phyloP scores from a whole-genome alignment of 2,797 vertebrate genomes.

The Pelodytes ibericus region DNA sequence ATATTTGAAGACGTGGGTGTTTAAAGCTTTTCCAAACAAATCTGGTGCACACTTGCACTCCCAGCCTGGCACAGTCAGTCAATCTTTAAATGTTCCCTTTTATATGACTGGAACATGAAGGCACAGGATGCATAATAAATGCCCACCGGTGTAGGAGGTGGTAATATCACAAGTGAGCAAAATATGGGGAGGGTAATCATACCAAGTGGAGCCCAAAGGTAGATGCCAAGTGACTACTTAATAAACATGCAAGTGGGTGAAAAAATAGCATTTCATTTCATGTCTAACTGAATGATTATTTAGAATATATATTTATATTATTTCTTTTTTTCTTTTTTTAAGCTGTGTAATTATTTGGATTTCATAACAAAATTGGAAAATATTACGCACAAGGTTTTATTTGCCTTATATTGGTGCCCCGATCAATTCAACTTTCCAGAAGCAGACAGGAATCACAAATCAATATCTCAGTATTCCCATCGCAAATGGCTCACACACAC shows the following conservation, averaged over 20 bases:
- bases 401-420: neutral
- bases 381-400: neutral
- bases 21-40: too few species aligned
- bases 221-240: too few species aligned
- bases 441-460: conserved; percentile 6
- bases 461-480: conserved; percentile 9
- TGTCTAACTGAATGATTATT: too few species aligned
- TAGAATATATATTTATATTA: too few species aligned
- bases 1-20: too few species aligned
- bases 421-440: conserved; percentile 25
- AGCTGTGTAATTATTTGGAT: neutral
- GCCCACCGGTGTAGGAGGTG: neutral
- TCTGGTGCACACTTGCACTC: neutral
- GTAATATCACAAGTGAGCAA: too few species aligned
- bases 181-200: too few species aligned
- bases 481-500: neutral
- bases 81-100: conserved; percentile 13
- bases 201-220: too few species aligned
- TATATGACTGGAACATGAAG: conserved; percentile 14
- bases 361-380: neutral
- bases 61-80: neutral
- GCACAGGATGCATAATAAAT: conserved; percentile 21
- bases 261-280: too few species aligned
- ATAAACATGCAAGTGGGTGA: too few species aligned
- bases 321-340: too few species aligned